phyloP scores from a whole-genome alignment of 2,888 invertebrate species.

The Lycocerus yunnanus region DNA sequence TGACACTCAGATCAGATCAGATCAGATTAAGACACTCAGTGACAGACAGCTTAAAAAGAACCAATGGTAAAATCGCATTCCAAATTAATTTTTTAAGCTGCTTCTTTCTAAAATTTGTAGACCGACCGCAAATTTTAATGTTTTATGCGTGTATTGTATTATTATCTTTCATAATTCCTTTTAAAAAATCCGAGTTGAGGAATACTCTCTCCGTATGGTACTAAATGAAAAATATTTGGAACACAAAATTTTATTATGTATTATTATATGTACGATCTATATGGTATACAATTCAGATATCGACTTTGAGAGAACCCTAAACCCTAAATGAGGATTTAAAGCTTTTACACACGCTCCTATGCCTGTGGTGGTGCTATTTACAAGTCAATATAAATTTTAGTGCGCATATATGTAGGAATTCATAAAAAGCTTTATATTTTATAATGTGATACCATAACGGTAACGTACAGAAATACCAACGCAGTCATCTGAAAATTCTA shows the following conservation, averaged over 20 bases:
- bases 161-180: no score
- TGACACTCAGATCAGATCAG: no score
- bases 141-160: no score
- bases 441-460: neutral
- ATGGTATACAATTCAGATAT: neutral
- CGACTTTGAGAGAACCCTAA: neutral
- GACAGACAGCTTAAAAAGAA: no score
- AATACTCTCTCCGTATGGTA: no score
- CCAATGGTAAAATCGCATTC: no score
- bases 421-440: neutral
- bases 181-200: no score
- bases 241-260: neutral
- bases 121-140: no score
- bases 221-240: neutral
- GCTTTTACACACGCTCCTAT: neutral
- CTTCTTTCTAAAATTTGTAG: no score
- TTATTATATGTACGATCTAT: neutral
- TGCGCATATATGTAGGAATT: no score
- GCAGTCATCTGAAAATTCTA: neutral
- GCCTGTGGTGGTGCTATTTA: neutral
- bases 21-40: no score
- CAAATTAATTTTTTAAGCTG: no score
- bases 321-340: neutral
- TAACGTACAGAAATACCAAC: neutral
- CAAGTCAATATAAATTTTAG: neutral